Conservation (phyloP, 2,888 invertebrate genomes). For the Pomacea canaliculata region DNA sequence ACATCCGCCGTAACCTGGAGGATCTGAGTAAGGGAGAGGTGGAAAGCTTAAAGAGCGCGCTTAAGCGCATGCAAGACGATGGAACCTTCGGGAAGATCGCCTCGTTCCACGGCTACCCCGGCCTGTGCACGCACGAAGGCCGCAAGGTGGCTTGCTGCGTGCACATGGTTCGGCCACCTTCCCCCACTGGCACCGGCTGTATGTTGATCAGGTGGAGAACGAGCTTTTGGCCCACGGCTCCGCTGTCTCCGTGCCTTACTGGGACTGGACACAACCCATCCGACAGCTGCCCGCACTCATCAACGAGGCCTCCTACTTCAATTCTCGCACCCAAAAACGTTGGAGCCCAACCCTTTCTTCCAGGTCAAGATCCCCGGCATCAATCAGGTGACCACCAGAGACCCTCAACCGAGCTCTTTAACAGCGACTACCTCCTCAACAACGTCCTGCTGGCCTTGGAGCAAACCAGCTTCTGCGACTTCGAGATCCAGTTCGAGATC, state of each 20-base stretch:
- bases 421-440: constrained; percentile 33
- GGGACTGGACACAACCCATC: constrained; percentile 37
- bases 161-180: constrained; percentile 43
- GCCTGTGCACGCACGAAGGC: constrained; percentile 31
- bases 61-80: constrained; percentile 28
- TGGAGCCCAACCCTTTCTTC: constrained; percentile 36
- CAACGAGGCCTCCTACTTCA: constrained; percentile 27
- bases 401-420: constrained; percentile 37
- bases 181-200: constrained; percentile 44
- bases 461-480: constrained; percentile 40
- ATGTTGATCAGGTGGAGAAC: constrained; percentile 38
- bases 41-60: constrained; percentile 35
- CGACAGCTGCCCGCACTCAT: constrained; percentile 31
- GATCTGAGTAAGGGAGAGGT: constrained; percentile 33
- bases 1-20: constrained; percentile 33
- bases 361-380: constrained; percentile 24
- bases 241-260: constrained; percentile 37
- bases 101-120: constrained; percentile 39
- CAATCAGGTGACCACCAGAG: constrained; percentile 28
- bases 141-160: constrained; percentile 39
- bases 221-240: constrained; percentile 39
- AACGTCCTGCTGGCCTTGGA: constrained; percentile 35
- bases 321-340: constrained; percentile 26
- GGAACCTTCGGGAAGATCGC: constrained; percentile 36
- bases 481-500: constrained; percentile 41